These are phyloP conservation scores for Periophthalmus magnuspinnatus DNA, from an alignment of 2,797 vertebrate species.

Conservation along the genomic window DNA sequence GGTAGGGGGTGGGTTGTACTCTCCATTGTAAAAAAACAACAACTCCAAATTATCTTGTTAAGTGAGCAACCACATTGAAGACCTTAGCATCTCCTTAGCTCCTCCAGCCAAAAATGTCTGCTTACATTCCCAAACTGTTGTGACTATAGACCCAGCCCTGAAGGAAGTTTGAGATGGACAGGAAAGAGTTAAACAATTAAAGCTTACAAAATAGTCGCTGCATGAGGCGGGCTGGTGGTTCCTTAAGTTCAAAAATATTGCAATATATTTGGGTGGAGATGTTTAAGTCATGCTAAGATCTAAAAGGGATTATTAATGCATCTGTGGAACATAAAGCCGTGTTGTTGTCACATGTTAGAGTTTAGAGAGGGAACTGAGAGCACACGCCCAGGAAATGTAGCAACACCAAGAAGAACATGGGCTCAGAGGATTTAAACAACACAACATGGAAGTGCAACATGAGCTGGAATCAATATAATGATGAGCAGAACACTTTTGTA, in stretches of 20 bases:
- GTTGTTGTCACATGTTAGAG: slow-evolving; percentile 43
- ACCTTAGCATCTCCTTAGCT: too few relatives aligned
- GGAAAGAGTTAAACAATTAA: slow-evolving; percentile 76
- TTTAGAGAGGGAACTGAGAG: slow-evolving; percentile 25
- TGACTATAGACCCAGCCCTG: slow-evolving; percentile 19
- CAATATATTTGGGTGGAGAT: slow-evolving; percentile 64
- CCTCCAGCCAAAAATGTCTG: too few relatives aligned
- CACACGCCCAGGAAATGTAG: slow-evolving; percentile 53
- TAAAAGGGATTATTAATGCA: slow-evolving; percentile 54
- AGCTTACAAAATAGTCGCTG: slow-evolving; percentile 55
- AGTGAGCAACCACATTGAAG: too few relatives aligned
- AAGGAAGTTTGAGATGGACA: slow-evolving; percentile 52
- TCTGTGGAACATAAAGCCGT: slow-evolving; percentile 40
- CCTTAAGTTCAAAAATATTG: slow-evolving; percentile 54
- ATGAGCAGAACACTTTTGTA: neutral
- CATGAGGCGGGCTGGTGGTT: slow-evolving; percentile 55
- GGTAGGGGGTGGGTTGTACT: too few relatives aligned
- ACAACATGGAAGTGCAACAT: slow-evolving; percentile 24
- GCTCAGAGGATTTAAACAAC: slow-evolving; percentile 39
- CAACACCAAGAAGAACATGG: slow-evolving; percentile 21
- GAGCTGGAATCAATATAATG: slow-evolving; percentile 1
- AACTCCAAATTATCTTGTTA: too few relatives aligned
- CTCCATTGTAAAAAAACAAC: too few relatives aligned
- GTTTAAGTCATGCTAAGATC: slow-evolving; percentile 68
- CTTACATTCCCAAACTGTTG: slow-evolving; percentile 38